Percentiles rank a stretch among this genome's conserved stretches.
phyloP scores from a whole-genome alignment of 2,797 vertebrate species.

The Peromyscus nudipes region DNA sequence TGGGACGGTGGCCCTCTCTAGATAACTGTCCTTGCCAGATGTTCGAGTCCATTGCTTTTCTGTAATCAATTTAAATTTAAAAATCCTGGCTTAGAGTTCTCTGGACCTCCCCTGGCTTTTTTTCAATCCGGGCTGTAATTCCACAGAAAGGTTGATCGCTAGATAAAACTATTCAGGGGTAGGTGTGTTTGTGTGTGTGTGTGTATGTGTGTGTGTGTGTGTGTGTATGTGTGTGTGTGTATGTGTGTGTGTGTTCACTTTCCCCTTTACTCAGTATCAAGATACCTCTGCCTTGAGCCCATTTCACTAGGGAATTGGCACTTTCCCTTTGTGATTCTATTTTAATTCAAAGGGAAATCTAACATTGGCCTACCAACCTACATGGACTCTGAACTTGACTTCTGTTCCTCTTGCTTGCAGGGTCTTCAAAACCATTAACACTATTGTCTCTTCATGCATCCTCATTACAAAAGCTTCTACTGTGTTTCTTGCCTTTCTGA shows the following conservation, averaged over 20 bases:
- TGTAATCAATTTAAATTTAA: conserved; percentile 29
- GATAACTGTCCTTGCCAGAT: neutral
- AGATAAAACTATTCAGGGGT: neutral
- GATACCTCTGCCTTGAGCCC: neutral
- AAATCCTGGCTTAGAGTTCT: conserved; percentile 13
- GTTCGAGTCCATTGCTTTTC: neutral
- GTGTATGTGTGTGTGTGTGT: neutral
- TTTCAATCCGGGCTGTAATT: neutral
- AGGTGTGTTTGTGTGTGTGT: neutral
- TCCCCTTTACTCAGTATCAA: neutral
- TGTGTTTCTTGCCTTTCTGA: conserved; percentile 8
- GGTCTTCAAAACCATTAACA: neutral
- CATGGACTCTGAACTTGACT: conserved; percentile 1
- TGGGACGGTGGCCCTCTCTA: neutral
- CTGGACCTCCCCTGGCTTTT: neutral
- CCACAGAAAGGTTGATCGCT: neutral
- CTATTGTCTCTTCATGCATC: neutral
- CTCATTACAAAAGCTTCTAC: neutral
- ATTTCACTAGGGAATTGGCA: neutral
- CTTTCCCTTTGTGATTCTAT: neutral
- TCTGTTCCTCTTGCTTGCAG: neutral
- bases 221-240: neutral
- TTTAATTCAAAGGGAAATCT: neutral
- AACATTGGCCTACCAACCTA: neutral
- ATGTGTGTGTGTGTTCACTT: neutral